A percentile compares a stretch with the other conserved stretches of the same genome.
phyloP scores from a whole-genome alignment of 2,797 vertebrate species.

The Lycodopsis pacificus region DNA sequence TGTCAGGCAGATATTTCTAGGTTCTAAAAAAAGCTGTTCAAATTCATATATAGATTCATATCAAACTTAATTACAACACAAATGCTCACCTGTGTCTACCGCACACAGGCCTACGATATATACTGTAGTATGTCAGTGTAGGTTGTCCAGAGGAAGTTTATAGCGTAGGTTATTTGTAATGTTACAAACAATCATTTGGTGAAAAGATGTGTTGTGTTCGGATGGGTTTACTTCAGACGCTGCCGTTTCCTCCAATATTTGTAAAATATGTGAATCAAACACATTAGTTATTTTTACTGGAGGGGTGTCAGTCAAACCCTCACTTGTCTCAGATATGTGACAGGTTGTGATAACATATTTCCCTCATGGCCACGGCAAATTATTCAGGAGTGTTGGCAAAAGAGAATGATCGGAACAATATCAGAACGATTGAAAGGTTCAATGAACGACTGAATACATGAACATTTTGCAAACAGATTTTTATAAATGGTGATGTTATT shows the following conservation, averaged over 20 bases:
- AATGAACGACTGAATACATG: neutral
- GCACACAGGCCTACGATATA: neutral
- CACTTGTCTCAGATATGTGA: neutral
- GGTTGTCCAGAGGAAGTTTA: slow-evolving; percentile 19
- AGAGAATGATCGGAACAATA: neutral
- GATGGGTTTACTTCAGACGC: neutral
- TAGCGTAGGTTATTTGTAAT: neutral
- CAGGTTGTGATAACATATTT: neutral
- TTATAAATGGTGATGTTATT: neutral
- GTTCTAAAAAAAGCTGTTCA: neutral
- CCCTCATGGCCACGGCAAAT: too few species aligned
- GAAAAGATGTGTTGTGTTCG: neutral
- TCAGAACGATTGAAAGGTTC: neutral
- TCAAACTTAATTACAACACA: neutral
- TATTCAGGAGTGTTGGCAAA: neutral
- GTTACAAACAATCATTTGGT: slow-evolving; percentile 7
- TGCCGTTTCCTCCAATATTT: slow-evolving; percentile 1
- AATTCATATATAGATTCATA: neutral
- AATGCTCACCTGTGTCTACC: neutral
- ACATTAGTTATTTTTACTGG: neutral
- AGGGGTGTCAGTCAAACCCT: neutral
- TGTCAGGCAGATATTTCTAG: neutral
- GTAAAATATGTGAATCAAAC: neutral
- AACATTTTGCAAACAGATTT: neutral
- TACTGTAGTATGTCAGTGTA: neutral